phyloP scores from a whole-genome alignment of 2,113 vertebrate species.

The Athene cunicularia region DNA sequence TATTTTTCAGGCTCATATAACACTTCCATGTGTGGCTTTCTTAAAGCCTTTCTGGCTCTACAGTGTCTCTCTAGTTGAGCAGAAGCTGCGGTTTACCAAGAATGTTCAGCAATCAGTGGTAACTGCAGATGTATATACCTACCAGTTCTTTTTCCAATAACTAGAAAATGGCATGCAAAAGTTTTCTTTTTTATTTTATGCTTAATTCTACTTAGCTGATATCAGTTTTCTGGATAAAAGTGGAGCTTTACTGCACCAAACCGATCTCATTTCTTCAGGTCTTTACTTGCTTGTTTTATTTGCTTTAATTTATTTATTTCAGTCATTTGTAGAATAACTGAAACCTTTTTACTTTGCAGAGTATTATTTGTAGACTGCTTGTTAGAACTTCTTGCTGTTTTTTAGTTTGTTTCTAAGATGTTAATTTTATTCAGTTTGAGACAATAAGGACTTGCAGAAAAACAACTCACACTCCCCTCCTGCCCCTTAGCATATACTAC shows the following conservation, averaged over 20 bases:
- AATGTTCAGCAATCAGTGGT: not conserved
- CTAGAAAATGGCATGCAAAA: not conserved
- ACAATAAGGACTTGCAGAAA: not conserved
- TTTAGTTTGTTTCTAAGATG: not conserved
- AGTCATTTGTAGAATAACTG: not conserved
- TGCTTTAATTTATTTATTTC: not conserved
- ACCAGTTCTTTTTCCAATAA: not conserved
- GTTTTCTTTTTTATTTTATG: not conserved
- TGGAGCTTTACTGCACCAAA: not conserved
- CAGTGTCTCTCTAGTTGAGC: accelerated
- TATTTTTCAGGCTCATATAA: not conserved
- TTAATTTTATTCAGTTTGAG: not conserved
- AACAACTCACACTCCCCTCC: accelerated
- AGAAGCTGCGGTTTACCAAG: not conserved
- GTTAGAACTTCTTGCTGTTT: not conserved
- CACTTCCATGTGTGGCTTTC: not conserved
- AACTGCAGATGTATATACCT: not conserved
- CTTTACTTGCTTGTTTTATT: not conserved
- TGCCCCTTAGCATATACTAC: not conserved
- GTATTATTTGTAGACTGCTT: not conserved
- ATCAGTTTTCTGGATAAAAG: not conserved
- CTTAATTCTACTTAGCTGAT: not conserved
- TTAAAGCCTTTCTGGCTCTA: not conserved
- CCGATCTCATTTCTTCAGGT: not conserved
- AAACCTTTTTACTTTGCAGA: not conserved